phyloP scores from a whole-genome alignment of 2,113 vertebrate genomes.

The Balaeniceps rex region DNA sequence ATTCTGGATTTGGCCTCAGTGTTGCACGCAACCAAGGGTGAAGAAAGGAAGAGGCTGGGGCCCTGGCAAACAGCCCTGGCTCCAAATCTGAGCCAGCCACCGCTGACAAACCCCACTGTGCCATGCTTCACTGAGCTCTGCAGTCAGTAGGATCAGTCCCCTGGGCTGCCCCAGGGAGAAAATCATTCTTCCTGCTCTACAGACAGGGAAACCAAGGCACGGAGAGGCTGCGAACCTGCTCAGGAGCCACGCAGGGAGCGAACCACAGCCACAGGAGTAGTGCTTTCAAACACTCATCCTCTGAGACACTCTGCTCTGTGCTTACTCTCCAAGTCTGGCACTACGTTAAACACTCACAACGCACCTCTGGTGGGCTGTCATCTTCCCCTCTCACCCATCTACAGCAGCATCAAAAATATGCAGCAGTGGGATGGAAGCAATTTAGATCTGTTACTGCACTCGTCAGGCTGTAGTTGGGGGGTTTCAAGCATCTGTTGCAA shows the following conservation, averaged over 20 bases:
- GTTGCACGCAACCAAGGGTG: fast-evolving
- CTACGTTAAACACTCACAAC: neutral
- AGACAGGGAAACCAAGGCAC: neutral
- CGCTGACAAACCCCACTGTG: neutral
- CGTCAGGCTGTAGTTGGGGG: neutral
- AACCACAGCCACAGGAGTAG: neutral
- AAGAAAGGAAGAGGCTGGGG: neutral
- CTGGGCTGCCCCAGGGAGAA: neutral
- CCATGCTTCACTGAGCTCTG: neutral
- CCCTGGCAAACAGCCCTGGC: neutral
- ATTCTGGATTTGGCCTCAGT: neutral
- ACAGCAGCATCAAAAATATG: neutral
- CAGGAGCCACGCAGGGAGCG: neutral
- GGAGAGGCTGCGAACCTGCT: neutral
- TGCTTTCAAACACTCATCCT: neutral
- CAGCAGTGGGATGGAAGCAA: slow-evolving; percentile 25
- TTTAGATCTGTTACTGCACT: slow-evolving; percentile 12
- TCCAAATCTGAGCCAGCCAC: neutral
- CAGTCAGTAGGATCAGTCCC: neutral
- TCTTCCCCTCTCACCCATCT: neutral
- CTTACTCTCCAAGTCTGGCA: neutral
- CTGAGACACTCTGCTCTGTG: neutral
- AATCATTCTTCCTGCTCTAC: neutral
- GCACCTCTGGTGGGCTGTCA: neutral
- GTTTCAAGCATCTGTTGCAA: slow-evolving; percentile 40